Evolutionary conservation across 2,797 vertebrate genomes (phyloP).

Genomic region (Ctenosaura bakeri): DNA sequence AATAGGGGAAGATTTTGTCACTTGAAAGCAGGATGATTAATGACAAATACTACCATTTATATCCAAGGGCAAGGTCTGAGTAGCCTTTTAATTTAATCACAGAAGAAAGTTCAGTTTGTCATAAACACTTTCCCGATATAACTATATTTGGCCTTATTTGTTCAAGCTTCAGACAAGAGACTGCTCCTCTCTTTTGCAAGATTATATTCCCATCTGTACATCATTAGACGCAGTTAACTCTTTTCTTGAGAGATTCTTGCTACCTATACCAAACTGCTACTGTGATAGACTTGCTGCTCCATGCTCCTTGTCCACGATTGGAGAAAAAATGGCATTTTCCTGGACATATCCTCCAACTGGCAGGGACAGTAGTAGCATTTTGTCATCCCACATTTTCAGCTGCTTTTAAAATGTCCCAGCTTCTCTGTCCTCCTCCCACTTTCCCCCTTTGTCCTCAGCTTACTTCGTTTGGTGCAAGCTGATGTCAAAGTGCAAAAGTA

Average conservation of each 20-base stretch:
- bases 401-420: too few relatives aligned
- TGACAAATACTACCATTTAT: conserved; percentile 19
- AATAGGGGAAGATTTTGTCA: background rate
- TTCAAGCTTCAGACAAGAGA: conserved; percentile 7
- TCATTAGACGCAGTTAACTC: background rate
- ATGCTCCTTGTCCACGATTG: background rate
- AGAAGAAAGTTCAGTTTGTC: background rate
- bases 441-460: too few relatives aligned
- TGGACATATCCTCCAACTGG: too few relatives aligned
- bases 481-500: too few relatives aligned
- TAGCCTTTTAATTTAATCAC: conserved; percentile 14
- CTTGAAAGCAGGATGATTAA: conserved; percentile 22
- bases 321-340: conserved; percentile 10
- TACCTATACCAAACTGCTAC: background rate
- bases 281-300: background rate
- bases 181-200: background rate
- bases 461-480: too few relatives aligned
- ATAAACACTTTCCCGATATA: background rate
- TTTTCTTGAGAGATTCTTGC: background rate
- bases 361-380: too few relatives aligned
- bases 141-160: background rate
- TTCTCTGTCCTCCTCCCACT: too few relatives aligned
- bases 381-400: too few relatives aligned
- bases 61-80: background rate
- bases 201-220: background rate